A percentile compares a stretch with the other conserved stretches of the same genome.
Evolutionary conservation across 2,113 vertebrate species (phyloP).

Genomic region (Sturnira hondurensis): DNA sequence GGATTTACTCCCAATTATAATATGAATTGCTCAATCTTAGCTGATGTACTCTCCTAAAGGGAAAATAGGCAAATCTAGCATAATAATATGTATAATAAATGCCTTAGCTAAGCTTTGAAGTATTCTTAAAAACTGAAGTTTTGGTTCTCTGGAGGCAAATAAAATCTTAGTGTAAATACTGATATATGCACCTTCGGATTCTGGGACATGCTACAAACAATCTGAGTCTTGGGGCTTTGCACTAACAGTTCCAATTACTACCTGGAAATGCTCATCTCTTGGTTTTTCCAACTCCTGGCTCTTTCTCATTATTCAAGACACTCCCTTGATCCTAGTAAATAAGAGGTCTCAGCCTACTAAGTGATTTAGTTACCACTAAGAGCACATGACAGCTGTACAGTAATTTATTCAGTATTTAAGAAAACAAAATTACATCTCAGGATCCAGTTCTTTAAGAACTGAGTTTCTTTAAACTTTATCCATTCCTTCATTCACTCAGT

Average conservation of each 20-base stretch:
- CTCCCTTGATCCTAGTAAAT: neutral
- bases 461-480: neutral
- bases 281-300: neutral
- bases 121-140: neutral
- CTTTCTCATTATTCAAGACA: neutral
- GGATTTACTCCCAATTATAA: neutral
- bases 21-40: conserved; percentile 26
- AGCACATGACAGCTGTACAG: neutral
- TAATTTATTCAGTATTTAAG: neutral
- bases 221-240: neutral
- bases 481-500: neutral
- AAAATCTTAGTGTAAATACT: neutral
- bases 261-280: neutral
- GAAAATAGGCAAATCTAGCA: neutral
- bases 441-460: neutral
- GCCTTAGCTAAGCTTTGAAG: neutral
- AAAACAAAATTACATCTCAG: neutral
- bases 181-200: neutral
- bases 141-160: neutral
- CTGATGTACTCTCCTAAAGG: neutral
- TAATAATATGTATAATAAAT: neutral
- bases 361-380: neutral
- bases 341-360: neutral
- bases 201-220: neutral
- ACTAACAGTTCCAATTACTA: neutral